phyloP scores from a whole-genome alignment of 1,140 invertebrate genomes.

The Heterodera schachtii region DNA sequence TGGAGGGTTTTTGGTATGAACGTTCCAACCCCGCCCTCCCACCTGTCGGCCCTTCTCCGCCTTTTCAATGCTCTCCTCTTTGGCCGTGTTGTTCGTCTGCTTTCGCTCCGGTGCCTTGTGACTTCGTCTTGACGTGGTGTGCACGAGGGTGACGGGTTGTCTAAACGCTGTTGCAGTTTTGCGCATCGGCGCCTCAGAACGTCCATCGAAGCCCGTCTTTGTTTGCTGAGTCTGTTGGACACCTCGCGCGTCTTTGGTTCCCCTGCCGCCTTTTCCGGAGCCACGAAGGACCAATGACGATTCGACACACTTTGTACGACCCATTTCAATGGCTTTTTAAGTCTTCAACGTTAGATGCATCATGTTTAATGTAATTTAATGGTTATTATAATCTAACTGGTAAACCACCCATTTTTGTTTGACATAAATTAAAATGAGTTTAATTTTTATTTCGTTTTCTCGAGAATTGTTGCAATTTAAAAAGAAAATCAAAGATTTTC shows the following conservation, averaged over 20 bases:
- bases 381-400: too few relatives aligned
- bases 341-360: too few relatives aligned
- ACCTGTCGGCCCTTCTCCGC: neutral
- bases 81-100: neutral
- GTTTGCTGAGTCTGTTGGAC: constrained; percentile 1
- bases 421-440: too few relatives aligned
- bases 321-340: constrained; percentile 34
- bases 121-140: constrained; percentile 75
- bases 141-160: constrained; percentile 72
- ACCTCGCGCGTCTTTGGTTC: constrained; percentile 28
- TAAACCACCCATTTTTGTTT: too few relatives aligned
- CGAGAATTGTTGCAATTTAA: too few relatives aligned
- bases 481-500: too few relatives aligned
- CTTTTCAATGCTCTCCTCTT: neutral
- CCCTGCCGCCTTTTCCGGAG: constrained; percentile 7
- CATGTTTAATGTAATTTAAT: too few relatives aligned
- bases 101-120: constrained; percentile 34
- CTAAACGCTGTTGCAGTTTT: constrained; percentile 73
- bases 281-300: constrained; percentile 46
- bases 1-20: neutral
- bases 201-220: constrained; percentile 55
- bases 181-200: constrained; percentile 84
- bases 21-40: neutral
- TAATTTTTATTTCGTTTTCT: too few relatives aligned
- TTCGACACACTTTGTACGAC: constrained; percentile 52